Conservation (phyloP, 2,113 vertebrate species). For the Anhinga anhinga region DNA sequence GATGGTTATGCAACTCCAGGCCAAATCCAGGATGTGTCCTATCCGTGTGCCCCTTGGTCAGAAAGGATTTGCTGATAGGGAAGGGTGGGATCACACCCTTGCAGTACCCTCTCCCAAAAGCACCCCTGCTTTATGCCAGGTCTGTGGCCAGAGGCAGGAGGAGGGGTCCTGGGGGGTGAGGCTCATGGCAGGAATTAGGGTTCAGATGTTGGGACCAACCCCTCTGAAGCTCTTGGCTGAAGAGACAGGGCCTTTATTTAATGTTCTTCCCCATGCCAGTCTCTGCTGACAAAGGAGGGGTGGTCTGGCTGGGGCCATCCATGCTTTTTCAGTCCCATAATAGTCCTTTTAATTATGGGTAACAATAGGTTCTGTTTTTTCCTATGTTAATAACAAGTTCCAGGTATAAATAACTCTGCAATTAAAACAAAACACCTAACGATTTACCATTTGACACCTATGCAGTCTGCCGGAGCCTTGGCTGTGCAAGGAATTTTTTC, state of each 20-base stretch:
- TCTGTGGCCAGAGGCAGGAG: background rate
- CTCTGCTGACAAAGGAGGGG: background rate
- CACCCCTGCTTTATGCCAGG: background rate
- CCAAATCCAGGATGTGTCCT: conserved; percentile 19
- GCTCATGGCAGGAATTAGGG: background rate
- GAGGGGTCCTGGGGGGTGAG: background rate
- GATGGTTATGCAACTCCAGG: background rate
- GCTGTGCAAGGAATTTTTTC: background rate
- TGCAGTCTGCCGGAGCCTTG: background rate
- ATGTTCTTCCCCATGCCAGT: background rate
- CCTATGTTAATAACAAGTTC: conserved; percentile 48
- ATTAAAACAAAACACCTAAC: conserved; percentile 40
- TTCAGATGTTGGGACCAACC: background rate
- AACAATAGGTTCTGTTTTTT: conserved; percentile 6
- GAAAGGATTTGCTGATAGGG: background rate
- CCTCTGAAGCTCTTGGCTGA: background rate
- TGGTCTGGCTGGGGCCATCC: background rate
- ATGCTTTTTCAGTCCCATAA: background rate
- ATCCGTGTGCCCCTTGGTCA: background rate
- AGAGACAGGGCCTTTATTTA: background rate
- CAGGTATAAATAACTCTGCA: conserved; percentile 49
- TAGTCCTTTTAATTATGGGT: background rate
- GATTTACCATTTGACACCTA: conserved; percentile 48
- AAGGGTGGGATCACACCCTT: background rate
- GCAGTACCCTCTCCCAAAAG: background rate